Percentiles rank a stretch among this genome's conserved stretches.
Evolutionary conservation across 1,140 invertebrate species (phyloP).

Genomic region (Rhynchophorus ferrugineus): DNA sequence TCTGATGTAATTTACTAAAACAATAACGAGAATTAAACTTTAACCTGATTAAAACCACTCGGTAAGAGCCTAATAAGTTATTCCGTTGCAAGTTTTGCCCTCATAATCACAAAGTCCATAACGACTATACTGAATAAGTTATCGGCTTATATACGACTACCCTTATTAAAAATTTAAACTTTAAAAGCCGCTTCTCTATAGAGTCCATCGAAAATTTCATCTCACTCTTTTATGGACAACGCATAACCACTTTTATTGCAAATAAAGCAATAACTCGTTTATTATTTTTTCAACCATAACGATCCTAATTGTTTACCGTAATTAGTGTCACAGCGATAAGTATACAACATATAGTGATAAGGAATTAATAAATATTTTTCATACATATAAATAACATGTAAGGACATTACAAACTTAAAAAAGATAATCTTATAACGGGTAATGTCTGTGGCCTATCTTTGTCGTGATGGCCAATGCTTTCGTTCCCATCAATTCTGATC

Average conservation of each 20-base stretch:
- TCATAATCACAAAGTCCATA: constrained; percentile 20
- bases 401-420: too few relatives aligned
- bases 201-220: constrained; percentile 9
- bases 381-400: too few relatives aligned
- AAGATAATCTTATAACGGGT: too few relatives aligned
- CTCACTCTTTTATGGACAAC: constrained; percentile 5
- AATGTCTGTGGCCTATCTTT: too few relatives aligned
- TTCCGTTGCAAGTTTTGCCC: constrained; percentile 22
- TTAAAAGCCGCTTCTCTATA: constrained; percentile 21
- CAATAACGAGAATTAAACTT: constrained; percentile 5
- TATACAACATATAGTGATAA: too few relatives aligned
- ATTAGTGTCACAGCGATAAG: too few relatives aligned
- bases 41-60: constrained; percentile 11
- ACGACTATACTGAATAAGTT: constrained; percentile 20
- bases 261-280: constrained; percentile 6
- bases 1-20: neutral
- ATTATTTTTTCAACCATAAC: too few relatives aligned
- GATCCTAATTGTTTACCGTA: too few relatives aligned
- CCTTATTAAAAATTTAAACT: constrained; percentile 22
- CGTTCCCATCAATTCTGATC: too few relatives aligned
- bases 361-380: too few relatives aligned
- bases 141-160: constrained; percentile 14
- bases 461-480: too few relatives aligned
- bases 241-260: too few relatives aligned
- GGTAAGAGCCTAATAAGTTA: constrained; percentile 21